Percentiles rank a stretch among this genome's conserved stretches.
phyloP scores from a whole-genome alignment of 1,140 invertebrate species.

The Camponotus pennsylvanicus region DNA sequence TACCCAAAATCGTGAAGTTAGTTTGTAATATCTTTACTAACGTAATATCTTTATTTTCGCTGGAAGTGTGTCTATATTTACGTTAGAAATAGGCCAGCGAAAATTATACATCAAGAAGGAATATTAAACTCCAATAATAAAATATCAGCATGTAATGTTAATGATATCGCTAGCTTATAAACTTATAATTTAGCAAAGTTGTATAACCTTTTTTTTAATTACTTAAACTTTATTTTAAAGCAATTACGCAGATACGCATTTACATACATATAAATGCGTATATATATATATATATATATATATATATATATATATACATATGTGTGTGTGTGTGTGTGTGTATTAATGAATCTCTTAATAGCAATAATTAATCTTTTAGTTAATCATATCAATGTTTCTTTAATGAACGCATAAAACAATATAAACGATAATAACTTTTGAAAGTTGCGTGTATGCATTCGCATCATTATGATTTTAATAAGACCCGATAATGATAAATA shows the following conservation, averaged over 20 bases:
- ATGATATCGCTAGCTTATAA: neutral
- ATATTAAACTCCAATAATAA: conserved; percentile 42
- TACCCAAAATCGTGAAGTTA: conserved; percentile 37
- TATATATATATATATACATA: too few relatives aligned
- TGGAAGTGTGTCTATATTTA: conserved; percentile 34
- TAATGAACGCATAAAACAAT: neutral
- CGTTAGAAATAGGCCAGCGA: conserved; percentile 25
- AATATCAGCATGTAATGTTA: neutral
- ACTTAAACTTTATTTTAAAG: conserved; percentile 22
- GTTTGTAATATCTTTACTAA: conserved; percentile 37
- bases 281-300: too few relatives aligned
- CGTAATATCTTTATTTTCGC: conserved; percentile 36
- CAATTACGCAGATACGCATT: too few relatives aligned
- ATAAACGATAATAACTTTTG: neutral
- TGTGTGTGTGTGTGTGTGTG: too few relatives aligned
- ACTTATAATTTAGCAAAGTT: neutral
- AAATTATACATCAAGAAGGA: conserved; percentile 15
- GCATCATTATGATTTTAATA: conserved; percentile 62
- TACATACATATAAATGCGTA: too few relatives aligned
- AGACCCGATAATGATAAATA: conserved; percentile 39
- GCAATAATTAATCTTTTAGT: neutral
- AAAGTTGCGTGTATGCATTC: neutral
- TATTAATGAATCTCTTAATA: too few relatives aligned
- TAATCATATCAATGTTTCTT: conserved; percentile 24
- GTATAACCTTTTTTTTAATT: conserved; percentile 15